Evolutionary conservation across 2,888 invertebrate genomes (phyloP).

Genomic region (Chydorus sphaericus): DNA sequence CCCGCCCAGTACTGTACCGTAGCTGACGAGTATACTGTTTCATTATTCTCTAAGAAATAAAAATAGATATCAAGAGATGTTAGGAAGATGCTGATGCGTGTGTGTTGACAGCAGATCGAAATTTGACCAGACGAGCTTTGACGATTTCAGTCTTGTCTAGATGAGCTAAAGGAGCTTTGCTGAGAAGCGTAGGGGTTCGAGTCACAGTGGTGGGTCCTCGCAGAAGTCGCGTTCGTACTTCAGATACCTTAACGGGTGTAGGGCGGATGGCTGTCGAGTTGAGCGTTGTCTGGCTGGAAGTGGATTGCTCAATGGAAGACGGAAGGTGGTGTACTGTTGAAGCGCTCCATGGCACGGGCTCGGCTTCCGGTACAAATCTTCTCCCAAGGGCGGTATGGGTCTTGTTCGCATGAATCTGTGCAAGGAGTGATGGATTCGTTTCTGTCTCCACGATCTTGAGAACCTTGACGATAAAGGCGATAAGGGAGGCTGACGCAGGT

Average conservation of each 20-base stretch:
- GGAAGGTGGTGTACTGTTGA: conserved; percentile 20
- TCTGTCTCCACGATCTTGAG: not conserved
- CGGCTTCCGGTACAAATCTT: conserved; percentile 34
- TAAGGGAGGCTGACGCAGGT: conserved; percentile 1
- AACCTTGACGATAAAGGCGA: not conserved
- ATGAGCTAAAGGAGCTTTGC: not conserved
- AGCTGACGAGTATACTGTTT: no score
- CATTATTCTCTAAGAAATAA: no score
- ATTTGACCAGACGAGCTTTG: conserved; percentile 3
- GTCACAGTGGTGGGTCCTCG: not conserved
- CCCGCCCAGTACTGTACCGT: no score
- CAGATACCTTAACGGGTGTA: not conserved
- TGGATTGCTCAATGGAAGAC: not conserved
- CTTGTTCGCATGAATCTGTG: not conserved
- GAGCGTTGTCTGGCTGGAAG: not conserved
- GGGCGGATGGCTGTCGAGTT: not conserved
- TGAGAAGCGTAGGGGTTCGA: not conserved
- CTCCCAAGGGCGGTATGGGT: conserved; percentile 24
- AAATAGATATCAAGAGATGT: no score
- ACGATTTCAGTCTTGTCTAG: conserved; percentile 2
- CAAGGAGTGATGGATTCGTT: not conserved
- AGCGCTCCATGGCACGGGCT: conserved; percentile 32
- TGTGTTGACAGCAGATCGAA: not conserved
- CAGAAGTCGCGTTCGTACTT: conserved; percentile 3
- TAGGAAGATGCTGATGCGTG: no score